Percentiles rank a stretch among this genome's conserved stretches.
Evolutionary conservation across 2,888 invertebrate species (phyloP).

Genomic region (Sphaerophoria taeniata): DNA sequence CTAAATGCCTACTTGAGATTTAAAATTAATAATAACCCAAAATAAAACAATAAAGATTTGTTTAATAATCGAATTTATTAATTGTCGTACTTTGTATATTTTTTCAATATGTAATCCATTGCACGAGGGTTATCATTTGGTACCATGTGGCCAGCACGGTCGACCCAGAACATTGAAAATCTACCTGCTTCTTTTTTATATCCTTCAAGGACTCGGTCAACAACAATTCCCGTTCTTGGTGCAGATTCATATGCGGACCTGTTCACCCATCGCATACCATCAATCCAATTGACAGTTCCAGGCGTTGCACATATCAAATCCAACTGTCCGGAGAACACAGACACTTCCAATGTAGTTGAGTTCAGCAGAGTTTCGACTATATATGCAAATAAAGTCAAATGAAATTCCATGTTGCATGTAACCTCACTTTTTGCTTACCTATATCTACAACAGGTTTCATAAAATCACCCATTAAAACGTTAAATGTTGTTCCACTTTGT

Average conservation of each 20-base stretch:
- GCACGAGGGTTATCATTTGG: too few species aligned
- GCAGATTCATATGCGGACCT: conserved; percentile 85
- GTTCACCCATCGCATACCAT: conserved; percentile 87
- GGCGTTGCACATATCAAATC: conserved; percentile 93
- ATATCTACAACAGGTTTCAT: conserved; percentile 91
- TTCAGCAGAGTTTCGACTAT: conserved; percentile 88
- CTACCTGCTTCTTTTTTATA: conserved; percentile 88
- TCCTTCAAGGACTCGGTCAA: conserved; percentile 87
- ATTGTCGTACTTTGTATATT: too few species aligned
- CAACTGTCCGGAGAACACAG: conserved; percentile 90
- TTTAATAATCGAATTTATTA: conserved; percentile 3
- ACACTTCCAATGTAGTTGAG: conserved; percentile 87
- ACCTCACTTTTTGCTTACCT: conserved; percentile 82
- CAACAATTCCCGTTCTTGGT: conserved; percentile 85
- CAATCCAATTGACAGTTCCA: conserved; percentile 90
- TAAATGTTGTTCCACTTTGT: conserved; percentile 86
- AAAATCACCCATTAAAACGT: conserved; percentile 86
- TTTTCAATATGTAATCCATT: too few species aligned
- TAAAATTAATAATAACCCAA: conserved; percentile 46
- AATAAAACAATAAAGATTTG: too few species aligned
- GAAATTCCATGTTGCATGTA: background rate
- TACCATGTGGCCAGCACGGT: too few species aligned
- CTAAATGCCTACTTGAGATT: conserved; percentile 33
- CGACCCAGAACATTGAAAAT: too few species aligned
- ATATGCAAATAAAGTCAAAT: too few species aligned